These are phyloP conservation scores for Drosophila sordidula DNA, from an alignment of 2,888 invertebrate genomes.

Conservation along the genomic window DNA sequence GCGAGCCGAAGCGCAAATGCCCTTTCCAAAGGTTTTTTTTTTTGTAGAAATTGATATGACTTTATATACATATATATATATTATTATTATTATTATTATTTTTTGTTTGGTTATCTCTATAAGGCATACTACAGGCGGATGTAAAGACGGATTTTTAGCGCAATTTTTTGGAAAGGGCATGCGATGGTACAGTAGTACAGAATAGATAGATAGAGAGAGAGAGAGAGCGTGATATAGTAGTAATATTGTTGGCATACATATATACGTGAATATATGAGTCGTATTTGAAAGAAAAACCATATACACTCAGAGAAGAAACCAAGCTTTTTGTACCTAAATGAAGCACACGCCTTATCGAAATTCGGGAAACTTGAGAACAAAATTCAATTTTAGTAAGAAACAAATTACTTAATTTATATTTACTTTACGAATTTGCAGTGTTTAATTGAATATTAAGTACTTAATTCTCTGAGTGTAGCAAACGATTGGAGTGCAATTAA, in stretches of 20 bases:
- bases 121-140: constrained; percentile 58
- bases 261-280: not conserved
- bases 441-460: too few species aligned
- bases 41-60: not conserved
- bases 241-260: constrained; percentile 37
- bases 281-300: not conserved
- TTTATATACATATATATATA: constrained; percentile 9
- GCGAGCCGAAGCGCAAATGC: constrained; percentile 48
- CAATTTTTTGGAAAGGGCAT: constrained; percentile 52
- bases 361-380: too few species aligned
- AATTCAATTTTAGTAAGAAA: too few species aligned
- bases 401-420: too few species aligned
- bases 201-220: constrained; percentile 3
- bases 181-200: constrained; percentile 15
- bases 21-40: constrained; percentile 34
- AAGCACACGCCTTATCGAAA: too few species aligned
- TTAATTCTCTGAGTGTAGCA: not conserved
- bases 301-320: not conserved
- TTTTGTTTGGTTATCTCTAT: constrained; percentile 45
- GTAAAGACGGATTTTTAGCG: constrained; percentile 33
- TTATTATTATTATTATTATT: constrained; percentile 16
- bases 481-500: constrained; percentile 17
- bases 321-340: too few species aligned
- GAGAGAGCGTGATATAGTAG: constrained; percentile 24
- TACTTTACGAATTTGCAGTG: too few species aligned